phyloP scores from a whole-genome alignment of 2,797 vertebrate genomes.

The Ambastaia sidthimunki region DNA sequence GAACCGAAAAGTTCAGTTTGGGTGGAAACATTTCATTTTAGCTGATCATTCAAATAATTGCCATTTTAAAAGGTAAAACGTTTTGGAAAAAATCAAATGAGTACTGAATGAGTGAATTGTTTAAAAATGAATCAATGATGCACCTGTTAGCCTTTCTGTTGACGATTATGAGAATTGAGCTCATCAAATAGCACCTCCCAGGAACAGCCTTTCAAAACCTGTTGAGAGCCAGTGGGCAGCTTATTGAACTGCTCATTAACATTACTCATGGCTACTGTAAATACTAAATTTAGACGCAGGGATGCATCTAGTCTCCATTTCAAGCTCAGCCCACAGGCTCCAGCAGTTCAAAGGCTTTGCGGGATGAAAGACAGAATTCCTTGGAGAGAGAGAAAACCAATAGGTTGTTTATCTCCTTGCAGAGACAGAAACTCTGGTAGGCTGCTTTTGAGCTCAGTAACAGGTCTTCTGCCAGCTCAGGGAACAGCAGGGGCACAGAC shows the following conservation, averaged over 20 bases:
- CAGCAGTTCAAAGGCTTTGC: slow-evolving; percentile 47
- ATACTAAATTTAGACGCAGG: slow-evolving; percentile 49
- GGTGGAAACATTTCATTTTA: not conserved
- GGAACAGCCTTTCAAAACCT: not conserved
- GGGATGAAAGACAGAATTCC: slow-evolving; percentile 64
- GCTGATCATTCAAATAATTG: not conserved
- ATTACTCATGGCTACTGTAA: slow-evolving; percentile 42
- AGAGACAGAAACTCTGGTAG: slow-evolving; percentile 60
- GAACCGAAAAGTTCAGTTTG: not conserved
- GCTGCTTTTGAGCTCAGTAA: slow-evolving; percentile 63
- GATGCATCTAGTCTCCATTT: slow-evolving; percentile 40
- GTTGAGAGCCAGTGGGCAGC: slow-evolving; percentile 8
- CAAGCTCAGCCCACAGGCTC: slow-evolving; percentile 48
- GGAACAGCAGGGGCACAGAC: slow-evolving; percentile 46
- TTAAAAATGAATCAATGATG: not conserved
- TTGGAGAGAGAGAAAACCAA: slow-evolving; percentile 55
- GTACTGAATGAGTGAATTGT: not conserved
- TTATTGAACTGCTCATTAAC: slow-evolving; percentile 33
- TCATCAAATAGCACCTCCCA: not conserved
- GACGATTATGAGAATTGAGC: not conserved
- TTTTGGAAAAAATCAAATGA: not conserved
- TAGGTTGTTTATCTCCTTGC: slow-evolving; percentile 56
- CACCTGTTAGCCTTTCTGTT: not conserved
- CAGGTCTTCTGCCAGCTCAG: slow-evolving; percentile 58
- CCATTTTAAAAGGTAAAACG: not conserved